phyloP scores from a whole-genome alignment of 2,797 vertebrate species.

The Podarcis siculus region DNA sequence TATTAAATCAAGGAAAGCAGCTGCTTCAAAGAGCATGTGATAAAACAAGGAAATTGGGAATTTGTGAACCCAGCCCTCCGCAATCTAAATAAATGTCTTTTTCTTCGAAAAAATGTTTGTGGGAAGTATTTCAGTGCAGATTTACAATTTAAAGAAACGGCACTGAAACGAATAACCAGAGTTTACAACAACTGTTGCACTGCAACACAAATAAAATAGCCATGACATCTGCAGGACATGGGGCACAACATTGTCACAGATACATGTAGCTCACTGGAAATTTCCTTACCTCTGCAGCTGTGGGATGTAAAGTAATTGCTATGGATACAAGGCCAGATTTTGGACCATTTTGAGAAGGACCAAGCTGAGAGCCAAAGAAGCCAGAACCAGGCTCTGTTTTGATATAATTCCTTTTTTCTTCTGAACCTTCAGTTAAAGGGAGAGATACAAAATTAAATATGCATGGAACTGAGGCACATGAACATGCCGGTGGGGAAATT shows the following conservation, averaged over 20 bases:
- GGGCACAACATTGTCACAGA: not conserved
- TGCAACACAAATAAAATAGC: slow-evolving; percentile 6
- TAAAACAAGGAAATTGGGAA: not conserved
- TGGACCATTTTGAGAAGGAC: slow-evolving; percentile 85
- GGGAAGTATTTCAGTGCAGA: not conserved
- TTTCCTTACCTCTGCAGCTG: slow-evolving; percentile 91
- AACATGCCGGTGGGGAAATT: rapidly evolving
- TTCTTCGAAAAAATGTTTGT: not conserved
- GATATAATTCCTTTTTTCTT: slow-evolving; percentile 88
- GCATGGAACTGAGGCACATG: not conserved
- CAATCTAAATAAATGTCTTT: too few species aligned
- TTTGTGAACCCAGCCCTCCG: not conserved
- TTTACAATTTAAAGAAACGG: not conserved
- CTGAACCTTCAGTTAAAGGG: slow-evolving; percentile 79
- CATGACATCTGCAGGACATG: not conserved
- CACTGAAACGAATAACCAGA: not conserved
- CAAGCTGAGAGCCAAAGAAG: slow-evolving; percentile 89
- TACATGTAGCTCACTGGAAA: not conserved
- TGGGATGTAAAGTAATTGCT: slow-evolving; percentile 95
- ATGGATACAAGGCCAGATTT: slow-evolving; percentile 95
- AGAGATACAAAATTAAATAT: not conserved
- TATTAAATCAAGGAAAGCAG: not conserved
- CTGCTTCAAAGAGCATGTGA: not conserved
- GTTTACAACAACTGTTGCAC: not conserved
- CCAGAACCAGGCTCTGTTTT: slow-evolving; percentile 87